phyloP scores from a whole-genome alignment of 30 jellyfish, hydroid and myxozoan species.

The Cassiopea xamachana region DNA sequence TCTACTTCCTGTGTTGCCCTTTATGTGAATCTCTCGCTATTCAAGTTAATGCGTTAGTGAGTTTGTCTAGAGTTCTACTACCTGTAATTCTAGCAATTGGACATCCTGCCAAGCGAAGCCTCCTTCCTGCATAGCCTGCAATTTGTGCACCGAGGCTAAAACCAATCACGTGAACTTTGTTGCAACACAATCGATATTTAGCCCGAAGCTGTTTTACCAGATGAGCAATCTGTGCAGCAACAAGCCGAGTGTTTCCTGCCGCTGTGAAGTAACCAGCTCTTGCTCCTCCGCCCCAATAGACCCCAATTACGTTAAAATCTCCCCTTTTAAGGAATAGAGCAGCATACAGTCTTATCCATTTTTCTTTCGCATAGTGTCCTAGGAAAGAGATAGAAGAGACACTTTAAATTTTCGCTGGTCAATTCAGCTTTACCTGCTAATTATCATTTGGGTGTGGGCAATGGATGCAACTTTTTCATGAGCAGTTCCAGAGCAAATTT shows the following conservation, averaged over 20 bases:
- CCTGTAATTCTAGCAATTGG: conserved; percentile 90
- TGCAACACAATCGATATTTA: conserved; percentile 50
- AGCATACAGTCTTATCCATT: conserved; percentile 27
- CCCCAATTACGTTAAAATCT: conserved; percentile 75
- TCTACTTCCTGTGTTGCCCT: no score
- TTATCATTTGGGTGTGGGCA: no score
- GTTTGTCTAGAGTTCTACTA: neutral
- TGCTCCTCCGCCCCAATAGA: conserved; percentile 91
- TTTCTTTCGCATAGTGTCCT: conserved; percentile 9
- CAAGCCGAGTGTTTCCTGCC: conserved; percentile 82
- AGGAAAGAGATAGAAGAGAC: neutral
- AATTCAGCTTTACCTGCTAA: no score
- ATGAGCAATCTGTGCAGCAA: conserved; percentile 83
- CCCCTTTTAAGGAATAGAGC: conserved; percentile 63
- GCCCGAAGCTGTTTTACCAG: conserved; percentile 48
- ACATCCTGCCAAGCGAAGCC: conserved; percentile 64
- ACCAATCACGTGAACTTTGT: conserved; percentile 80
- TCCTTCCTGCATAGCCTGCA: conserved; percentile 84
- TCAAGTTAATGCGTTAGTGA: neutral
- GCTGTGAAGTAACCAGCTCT: conserved; percentile 77
- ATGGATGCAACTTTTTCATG: no score
- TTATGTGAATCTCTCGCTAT: no score
- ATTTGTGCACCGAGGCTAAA: conserved; percentile 89
- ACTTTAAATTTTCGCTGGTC: no score
- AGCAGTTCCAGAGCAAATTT: no score